Base-by-base conservation (phyloP, 2,888 invertebrate genomes). In the Drosophila affinis region DNA sequence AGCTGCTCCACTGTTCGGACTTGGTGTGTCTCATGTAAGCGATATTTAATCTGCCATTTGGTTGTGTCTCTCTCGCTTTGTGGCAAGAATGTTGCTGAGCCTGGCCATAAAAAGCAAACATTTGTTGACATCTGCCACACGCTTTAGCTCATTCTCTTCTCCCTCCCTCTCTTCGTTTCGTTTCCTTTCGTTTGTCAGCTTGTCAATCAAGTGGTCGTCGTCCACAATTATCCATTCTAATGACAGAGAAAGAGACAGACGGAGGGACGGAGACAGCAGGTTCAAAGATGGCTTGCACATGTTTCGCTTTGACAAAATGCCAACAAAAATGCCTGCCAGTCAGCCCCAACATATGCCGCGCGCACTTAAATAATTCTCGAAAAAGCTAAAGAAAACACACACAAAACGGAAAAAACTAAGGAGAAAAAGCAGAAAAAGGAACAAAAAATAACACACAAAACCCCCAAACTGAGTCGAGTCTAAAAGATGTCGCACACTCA, bases 201-300 rank as follows among this genome's bases (percentile, higher is more conserved):
- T 76, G 76, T 75, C 72, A 75, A 76, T 75, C 77, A 72, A 60
- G 54, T 58, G 73, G 56, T 62, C 54, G 67, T 62, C 78, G 65
- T 72, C 69, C 68, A 75, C 82, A 87, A 87, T 85, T 85, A 87
- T 87, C 88, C 88, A 87, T 89, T 87, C 84, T 84, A 84, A 89
- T 89, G 83, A 81, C 87, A 84, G 68, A 69, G 72, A 72, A 75
- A 72, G 72, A 83, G 74, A 75, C 75, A 72, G 2, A 9, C 17
- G 17, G 12, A 34, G n/a, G 53, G 53, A 34, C 34, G 56, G 54
- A 68, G 55, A 17, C 62, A 60, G 49, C 60, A 65, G 74, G 57
- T 54, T 52, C 59, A 62, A 84, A 75, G 89, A 84, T 84, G 89
- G 67, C 75, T 87, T 77, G 86, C 84, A 85, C 76, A 85, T 85